These are phyloP conservation scores for Cryptotermes secundus DNA, from an alignment of 1,140 invertebrate species.

Conservation along the genomic window DNA sequence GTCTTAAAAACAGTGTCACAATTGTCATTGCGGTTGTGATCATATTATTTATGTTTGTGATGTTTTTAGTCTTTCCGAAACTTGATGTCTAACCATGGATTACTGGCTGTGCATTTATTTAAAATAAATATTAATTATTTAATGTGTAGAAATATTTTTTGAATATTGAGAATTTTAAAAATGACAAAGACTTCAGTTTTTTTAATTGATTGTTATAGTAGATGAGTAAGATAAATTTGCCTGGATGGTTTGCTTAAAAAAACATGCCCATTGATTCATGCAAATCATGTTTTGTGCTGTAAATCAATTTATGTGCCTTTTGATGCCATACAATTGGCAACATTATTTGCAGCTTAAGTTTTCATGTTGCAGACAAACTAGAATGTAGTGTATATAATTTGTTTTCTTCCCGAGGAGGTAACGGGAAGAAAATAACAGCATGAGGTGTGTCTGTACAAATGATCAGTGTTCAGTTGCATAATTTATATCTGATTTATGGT, in stretches of 20 bases:
- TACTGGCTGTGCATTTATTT: constrained; percentile 16
- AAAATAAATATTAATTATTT: background rate
- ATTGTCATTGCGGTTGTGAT: background rate
- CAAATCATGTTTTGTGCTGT: too few relatives aligned
- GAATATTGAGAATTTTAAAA: background rate
- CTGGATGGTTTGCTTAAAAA: background rate
- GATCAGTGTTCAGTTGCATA: too few relatives aligned
- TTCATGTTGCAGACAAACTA: too few relatives aligned
- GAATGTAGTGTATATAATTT: too few relatives aligned
- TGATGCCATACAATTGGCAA: too few relatives aligned
- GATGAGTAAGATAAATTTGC: background rate
- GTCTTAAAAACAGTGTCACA: background rate
- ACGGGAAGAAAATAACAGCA: too few relatives aligned
- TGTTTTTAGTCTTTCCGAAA: background rate
- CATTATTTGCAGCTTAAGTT: too few relatives aligned
- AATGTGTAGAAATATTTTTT: constrained; percentile 9
- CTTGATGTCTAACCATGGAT: background rate
- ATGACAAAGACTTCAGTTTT: background rate
- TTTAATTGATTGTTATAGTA: background rate
- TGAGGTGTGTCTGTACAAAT: too few relatives aligned
- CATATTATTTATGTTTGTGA: background rate
- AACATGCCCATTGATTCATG: too few relatives aligned
- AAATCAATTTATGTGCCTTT: too few relatives aligned
- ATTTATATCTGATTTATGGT: too few relatives aligned
- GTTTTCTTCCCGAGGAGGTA: too few relatives aligned